phyloP scores from a whole-genome alignment of 2,888 invertebrate genomes.

The Plebejus melissa region DNA sequence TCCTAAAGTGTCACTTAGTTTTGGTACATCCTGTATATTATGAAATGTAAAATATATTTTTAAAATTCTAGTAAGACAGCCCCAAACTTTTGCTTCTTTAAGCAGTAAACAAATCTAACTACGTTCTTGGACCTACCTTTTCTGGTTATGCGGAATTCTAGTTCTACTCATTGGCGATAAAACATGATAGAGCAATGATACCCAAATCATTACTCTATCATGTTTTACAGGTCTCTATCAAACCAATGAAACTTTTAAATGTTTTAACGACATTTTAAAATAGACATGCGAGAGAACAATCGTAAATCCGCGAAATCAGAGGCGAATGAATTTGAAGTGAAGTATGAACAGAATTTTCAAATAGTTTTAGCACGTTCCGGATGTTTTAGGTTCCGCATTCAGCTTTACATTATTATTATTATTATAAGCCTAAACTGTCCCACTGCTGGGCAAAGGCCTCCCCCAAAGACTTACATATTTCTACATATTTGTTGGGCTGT shows the following conservation, averaged over 20 bases:
- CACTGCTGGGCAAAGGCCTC: too few relatives aligned
- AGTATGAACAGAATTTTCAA: neutral
- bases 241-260: neutral
- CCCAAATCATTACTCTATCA: neutral
- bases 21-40: too few relatives aligned
- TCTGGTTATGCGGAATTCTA: too few relatives aligned
- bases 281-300: neutral
- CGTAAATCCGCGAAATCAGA: neutral
- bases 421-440: too few relatives aligned
- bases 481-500: neutral
- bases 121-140: too few relatives aligned
- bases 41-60: too few relatives aligned
- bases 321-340: conserved; percentile 1
- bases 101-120: too few relatives aligned
- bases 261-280: neutral
- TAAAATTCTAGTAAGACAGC: too few relatives aligned
- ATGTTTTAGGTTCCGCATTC: neutral
- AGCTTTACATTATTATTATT: neutral
- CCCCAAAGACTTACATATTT: neutral
- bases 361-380: neutral
- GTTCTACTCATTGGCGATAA: too few relatives aligned
- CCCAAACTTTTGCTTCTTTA: too few relatives aligned
- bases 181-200: too few relatives aligned
- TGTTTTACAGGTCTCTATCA: neutral
- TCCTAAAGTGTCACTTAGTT: too few relatives aligned